These are phyloP conservation scores for Tanaodytes sp. DNA, from an alignment of 2,888 invertebrate genomes.

Conservation along the genomic window DNA sequence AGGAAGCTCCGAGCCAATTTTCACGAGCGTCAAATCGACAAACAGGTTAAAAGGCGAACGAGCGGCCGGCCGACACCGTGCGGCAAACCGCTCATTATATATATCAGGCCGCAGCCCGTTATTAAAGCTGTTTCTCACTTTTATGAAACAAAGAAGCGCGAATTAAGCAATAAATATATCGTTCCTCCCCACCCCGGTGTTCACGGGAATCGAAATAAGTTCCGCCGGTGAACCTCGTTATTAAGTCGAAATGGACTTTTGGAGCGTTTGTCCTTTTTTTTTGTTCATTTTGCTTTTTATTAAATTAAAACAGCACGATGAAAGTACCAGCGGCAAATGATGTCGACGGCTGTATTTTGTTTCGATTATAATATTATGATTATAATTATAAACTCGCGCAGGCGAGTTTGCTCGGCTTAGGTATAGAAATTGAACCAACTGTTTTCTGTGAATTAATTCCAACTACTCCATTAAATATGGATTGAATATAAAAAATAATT, in stretches of 20 bases:
- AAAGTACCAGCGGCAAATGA: conserved; percentile 18
- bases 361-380: conserved; percentile 32
- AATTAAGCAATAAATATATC: conserved; percentile 69
- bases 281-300: conserved; percentile 11
- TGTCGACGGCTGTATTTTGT: conserved; percentile 26
- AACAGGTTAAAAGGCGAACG: conserved; percentile 53
- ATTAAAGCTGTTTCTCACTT: conserved; percentile 72
- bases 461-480: too few relatives aligned
- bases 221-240: conserved; percentile 47
- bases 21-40: conserved; percentile 54
- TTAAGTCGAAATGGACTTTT: conserved; percentile 49
- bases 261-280: conserved; percentile 10
- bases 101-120: conserved; percentile 63
- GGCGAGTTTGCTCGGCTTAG: too few relatives aligned
- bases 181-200: conserved; percentile 51
- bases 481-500: too few relatives aligned
- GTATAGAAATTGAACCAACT: too few relatives aligned
- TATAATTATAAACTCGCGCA: too few relatives aligned
- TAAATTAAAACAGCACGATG: conserved; percentile 33
- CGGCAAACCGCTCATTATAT: conserved; percentile 67
- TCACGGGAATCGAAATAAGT: conserved; percentile 42
- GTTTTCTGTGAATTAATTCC: too few relatives aligned
- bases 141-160: conserved; percentile 71
- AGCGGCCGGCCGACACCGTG: conserved; percentile 53
- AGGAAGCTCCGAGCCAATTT: conserved; percentile 52